Base-by-base conservation (phyloP, 2,797 vertebrate species). In the Lindbergichthys nudifrons region DNA sequence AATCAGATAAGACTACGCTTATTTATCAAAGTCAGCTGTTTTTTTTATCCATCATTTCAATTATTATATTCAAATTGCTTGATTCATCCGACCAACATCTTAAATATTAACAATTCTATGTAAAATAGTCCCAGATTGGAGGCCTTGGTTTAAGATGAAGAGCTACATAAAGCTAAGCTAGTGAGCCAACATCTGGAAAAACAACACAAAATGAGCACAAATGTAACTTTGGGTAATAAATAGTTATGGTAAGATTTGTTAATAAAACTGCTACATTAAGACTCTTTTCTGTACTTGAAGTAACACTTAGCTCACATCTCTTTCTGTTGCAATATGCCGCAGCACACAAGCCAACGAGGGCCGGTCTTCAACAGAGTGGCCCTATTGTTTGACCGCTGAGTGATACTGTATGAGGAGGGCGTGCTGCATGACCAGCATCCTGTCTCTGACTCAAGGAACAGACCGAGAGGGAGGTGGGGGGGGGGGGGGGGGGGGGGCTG, bases 341-440 rank as follows among this genome's bases (percentile, higher is more conserved):
- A 43, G 52, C 64, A 76, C 73, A 63, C 18, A 39, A 23, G 19
- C 42, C 1, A 5, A 57, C 51, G 19, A 51, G 47, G 48, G 36
- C 58, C 52, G 52, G 36, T 41, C 41, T 67, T 41, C 21, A 68
- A 86, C 77, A 88, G 75, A 86, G 77, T 50, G 45, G 45, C 71
- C 41, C 58, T 60, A 82, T 87, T 90, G 88, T 90, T 74, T 65
- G 60, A 75, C 23, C 59, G 26, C 52, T 52, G 52, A 75, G 67
- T 70, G 69, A 81, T 64, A 52, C 60, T 75, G 77, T 72, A 41
- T 72, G 65, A 87, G 9, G 36, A 84, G 75, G 78, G 73, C 47
- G 75, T 80, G 68, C 71, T 82, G 80, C 63, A 76, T 77, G 78
- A 88, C 81, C 57, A 65, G 77, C 76, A 77, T 87, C 77, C 79